Evolutionary conservation across 2,113 vertebrate genomes (phyloP).

Genomic region (Sturnus vulgaris): DNA sequence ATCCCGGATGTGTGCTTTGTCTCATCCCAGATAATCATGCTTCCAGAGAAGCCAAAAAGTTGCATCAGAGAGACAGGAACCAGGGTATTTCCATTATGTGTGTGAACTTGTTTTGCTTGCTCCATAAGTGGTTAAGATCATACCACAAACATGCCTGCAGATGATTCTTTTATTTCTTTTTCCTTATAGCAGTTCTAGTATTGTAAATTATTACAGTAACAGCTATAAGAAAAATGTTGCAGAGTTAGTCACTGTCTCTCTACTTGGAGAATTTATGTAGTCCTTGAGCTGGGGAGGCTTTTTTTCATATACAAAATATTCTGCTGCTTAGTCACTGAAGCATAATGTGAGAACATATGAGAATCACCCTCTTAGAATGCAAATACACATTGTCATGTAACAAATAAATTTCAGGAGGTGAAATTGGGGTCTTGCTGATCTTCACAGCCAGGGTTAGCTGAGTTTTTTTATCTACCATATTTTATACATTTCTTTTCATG

Average conservation of each 20-base stretch:
- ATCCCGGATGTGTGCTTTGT: neutral
- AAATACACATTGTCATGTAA: neutral
- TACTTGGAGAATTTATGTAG: neutral
- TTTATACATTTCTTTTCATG: neutral
- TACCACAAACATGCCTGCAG: neutral
- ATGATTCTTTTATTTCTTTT: conserved; percentile 30
- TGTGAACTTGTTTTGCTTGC: conserved; percentile 6
- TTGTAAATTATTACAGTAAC: conserved; percentile 27
- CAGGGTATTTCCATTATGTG: neutral
- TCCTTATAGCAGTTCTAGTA: neutral
- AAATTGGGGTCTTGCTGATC: neutral
- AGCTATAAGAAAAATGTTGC: conserved; percentile 17
- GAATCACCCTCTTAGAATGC: neutral
- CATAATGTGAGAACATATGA: conserved; percentile 8
- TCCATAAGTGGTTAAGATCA: conserved; percentile 9
- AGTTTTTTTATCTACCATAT: conserved; percentile 7
- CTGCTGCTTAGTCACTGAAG: conserved; percentile 33
- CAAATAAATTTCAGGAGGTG: conserved; percentile 18
- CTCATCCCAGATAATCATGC: neutral
- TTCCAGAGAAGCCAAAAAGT: neutral
- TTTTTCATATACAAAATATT: conserved; percentile 27
- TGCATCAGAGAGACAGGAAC: neutral
- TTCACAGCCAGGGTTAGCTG: neutral
- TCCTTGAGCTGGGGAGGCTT: neutral
- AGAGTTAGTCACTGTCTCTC: neutral